phyloP scores from a whole-genome alignment of 2,113 vertebrate species.

The Atractosteus spatula region DNA sequence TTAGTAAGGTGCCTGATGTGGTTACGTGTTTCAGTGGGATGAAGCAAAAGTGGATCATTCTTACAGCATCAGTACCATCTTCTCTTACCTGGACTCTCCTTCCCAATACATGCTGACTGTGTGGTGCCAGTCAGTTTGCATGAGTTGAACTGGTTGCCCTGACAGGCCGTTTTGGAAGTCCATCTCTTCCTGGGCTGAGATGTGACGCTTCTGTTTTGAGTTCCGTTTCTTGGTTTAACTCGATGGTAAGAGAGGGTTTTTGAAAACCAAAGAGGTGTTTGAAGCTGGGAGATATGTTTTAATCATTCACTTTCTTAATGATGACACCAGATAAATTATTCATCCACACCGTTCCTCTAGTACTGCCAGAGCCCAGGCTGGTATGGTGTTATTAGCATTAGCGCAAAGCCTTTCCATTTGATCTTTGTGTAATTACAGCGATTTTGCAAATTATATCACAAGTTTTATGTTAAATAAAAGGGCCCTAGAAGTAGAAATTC shows the following conservation, averaged over 20 bases:
- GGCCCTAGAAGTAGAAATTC: constrained; percentile 27
- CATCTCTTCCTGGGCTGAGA: too few relatives aligned
- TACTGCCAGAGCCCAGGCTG: constrained; percentile 50
- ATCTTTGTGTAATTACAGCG: constrained; percentile 58
- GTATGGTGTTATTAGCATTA: constrained; percentile 48
- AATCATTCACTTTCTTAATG: constrained; percentile 81
- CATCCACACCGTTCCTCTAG: constrained; percentile 68
- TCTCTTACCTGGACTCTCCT: too few relatives aligned
- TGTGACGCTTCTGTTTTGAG: constrained; percentile 18
- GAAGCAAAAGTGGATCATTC: too few relatives aligned
- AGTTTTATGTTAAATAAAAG: constrained; percentile 56
- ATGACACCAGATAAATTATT: constrained; percentile 88
- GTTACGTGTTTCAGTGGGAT: too few relatives aligned
- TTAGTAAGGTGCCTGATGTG: too few relatives aligned
- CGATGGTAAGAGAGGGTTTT: constrained; percentile 34
- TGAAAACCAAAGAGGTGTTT: constrained; percentile 53
- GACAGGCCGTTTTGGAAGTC: too few relatives aligned
- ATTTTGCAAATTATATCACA: constrained; percentile 54
- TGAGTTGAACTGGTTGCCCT: too few relatives aligned
- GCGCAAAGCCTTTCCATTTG: constrained; percentile 55
- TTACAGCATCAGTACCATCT: too few relatives aligned
- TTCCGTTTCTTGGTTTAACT: constrained; percentile 37
- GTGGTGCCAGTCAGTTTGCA: too few relatives aligned
- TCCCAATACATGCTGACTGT: too few relatives aligned
- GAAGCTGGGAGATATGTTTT: constrained; percentile 81